Percentiles rank a stretch among this genome's conserved stretches.
These are phyloP conservation scores for Clupea harengus DNA, from an alignment of 2,113 vertebrate genomes.

Conservation along the genomic window DNA sequence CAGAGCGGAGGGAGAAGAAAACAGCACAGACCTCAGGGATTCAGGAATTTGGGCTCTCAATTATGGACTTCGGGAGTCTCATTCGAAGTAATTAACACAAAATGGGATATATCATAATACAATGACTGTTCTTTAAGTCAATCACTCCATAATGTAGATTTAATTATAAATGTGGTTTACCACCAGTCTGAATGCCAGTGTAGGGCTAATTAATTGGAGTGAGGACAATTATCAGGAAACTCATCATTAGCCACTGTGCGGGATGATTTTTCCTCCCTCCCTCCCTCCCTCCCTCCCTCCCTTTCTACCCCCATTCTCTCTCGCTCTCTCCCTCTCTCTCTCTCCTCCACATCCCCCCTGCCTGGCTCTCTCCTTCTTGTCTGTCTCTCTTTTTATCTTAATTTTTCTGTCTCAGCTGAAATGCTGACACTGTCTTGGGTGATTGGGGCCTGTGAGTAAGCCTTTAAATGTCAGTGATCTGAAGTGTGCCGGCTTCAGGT, in stretches of 20 bases:
- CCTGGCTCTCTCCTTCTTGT: background rate
- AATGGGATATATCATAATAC: conserved; percentile 48
- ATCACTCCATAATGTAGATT: conserved; percentile 50
- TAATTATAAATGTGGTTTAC: conserved; percentile 50
- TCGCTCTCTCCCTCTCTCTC: background rate
- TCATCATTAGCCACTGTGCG: conserved; percentile 32
- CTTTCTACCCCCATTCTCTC: background rate
- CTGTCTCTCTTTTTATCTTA: conserved; percentile 42
- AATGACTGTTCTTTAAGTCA: conserved; percentile 48
- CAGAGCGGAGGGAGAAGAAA: background rate
- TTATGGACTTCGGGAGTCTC: conserved; percentile 40
- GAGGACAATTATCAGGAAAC: conserved; percentile 39
- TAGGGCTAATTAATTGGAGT: conserved; percentile 47
- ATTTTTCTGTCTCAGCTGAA: conserved; percentile 49
- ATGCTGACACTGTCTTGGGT: conserved; percentile 47
- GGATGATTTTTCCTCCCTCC: background rate
- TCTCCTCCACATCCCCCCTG: background rate
- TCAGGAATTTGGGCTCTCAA: conserved; percentile 36
- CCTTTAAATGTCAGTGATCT: conserved; percentile 63
- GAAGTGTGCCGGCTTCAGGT: conserved; percentile 28
- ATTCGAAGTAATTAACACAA: conserved; percentile 51
- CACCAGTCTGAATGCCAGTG: conserved; percentile 46
- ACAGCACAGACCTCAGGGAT: conserved; percentile 22
- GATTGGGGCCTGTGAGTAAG: conserved; percentile 52
- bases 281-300: background rate